Evolutionary conservation across 2,113 vertebrate species (phyloP), one percentile per base, ranked within the genome.

Genomic region (Hippocampus guttulatus): DNA sequence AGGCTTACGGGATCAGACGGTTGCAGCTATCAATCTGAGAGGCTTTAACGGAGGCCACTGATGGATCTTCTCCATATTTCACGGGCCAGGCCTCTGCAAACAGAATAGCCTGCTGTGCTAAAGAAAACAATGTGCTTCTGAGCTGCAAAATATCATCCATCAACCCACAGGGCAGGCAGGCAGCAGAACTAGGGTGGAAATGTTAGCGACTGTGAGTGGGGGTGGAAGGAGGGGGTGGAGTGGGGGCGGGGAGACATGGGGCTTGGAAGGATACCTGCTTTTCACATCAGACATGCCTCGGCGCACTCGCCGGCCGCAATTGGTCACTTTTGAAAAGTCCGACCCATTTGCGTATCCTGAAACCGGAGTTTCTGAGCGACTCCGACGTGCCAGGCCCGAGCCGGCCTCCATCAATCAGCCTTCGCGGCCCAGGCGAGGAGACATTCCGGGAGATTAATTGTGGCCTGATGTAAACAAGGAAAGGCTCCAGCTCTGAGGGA

Each of bases 61-160:
- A 94, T 90, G 96, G 94, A 97, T 96, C 93, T 96, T 91, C 94
- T 91, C 95, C 93, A 94, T 96, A 94, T 95, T 95, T 96, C 95
- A 94, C 92, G 89, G 93, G 91, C 92, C 94, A 93, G 85, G 80
- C 77, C 93, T 93, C 92, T 92, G 94, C 94, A 96, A 98, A 98
- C 95, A 97, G 95, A 95, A 97, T 95, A 95, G 94, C 97, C 96
- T 96, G 96, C 96, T 98, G 96, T 95, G 96, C 95, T 98, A 96
- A 99, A 95, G 95, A 96, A 96, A 98, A 98, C 95, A 97, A 94
- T 95, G 95, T 95, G 95, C 95, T 98, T 95, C 95, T 93, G 95
- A 94, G 93, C 93, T 93, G 94, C 92, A 95, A 95, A 96, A 95
- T 94, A 94, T 93, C 92, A 97, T 96, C 95, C 94, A 96, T 96